Base-by-base conservation (phyloP, 2,113 vertebrate species). In the Hippocampus abdominalis region DNA sequence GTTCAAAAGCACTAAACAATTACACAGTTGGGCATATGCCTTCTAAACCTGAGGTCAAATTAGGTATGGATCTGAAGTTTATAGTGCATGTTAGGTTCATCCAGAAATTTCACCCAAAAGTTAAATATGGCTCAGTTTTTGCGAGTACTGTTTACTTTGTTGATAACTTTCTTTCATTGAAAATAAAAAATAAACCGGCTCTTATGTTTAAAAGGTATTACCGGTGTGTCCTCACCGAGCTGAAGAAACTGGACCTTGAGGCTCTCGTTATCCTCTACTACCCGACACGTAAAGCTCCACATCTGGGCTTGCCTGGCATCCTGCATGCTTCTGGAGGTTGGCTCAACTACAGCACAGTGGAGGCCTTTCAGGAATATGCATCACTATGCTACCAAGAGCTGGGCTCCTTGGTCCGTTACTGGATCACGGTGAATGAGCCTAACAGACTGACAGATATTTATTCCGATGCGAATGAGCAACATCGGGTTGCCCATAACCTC, bases 371-470 rank as follows among this genome's bases (percentile, higher is more conserved):
- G 73, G 86, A 92, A 48, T 99, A 98, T 0, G 94, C 95, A 0
- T 87, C 83, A 3, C 87, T 97, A 18, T 99, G 97, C 78, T 99
- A 94, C 80, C 85, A n/a, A 66, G 93, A 95, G 80, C 87, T 99
- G 4, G 96, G 96, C 0, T 81, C 92, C 71, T 86, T 93, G 86
- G 96, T 97, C 36, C 90, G 86, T 63, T 89, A 94, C 7, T 99
- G 97, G 97, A 94, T 99, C 87, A 99, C 97, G 42, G 90, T 99
- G 68, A 98, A 98, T 0, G 96, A 99, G 81, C 97, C 96, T 0
- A 99, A 98, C 80, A 90, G 93, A 39, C 81, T 98, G 12, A 88
- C 89, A 0, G 92, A 95, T 11, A 44, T 87, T 56, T 95, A 96
- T 80, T 88, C 86, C 1, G 91, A 81, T 2, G 85, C 87, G 2